A percentile compares a stretch with the other conserved stretches of the same genome.
phyloP scores from a whole-genome alignment of 2,888 invertebrate species.

The Euphydryas editha region DNA sequence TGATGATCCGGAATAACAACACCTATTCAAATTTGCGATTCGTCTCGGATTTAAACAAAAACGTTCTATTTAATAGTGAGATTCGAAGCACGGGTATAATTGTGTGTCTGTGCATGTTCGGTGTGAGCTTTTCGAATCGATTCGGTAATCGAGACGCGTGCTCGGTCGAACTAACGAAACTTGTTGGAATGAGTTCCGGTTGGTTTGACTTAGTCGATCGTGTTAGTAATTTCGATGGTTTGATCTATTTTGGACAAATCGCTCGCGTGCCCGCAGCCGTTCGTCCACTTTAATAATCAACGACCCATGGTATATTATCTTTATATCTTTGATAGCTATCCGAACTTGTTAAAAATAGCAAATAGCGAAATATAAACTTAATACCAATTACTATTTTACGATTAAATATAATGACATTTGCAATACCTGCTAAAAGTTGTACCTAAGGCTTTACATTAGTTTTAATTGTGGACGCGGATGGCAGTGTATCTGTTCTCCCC shows the following conservation, averaged over 20 bases:
- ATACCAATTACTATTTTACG: not conserved
- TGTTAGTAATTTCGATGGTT: constrained; percentile 57
- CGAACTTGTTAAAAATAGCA: not conserved
- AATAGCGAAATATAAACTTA: not conserved
- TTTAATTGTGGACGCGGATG: too few relatives aligned
- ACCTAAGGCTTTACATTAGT: too few relatives aligned
- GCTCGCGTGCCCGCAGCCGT: constrained; percentile 64
- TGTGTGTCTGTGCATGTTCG: constrained; percentile 45
- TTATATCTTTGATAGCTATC: constrained; percentile 6
- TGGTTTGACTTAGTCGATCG: constrained; percentile 57
- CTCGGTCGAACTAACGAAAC: constrained; percentile 52
- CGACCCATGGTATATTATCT: constrained; percentile 1
- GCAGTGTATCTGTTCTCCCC: too few relatives aligned
- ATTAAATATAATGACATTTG: not conserved
- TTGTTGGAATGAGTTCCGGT: constrained; percentile 61
- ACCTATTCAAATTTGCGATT: constrained; percentile 80
- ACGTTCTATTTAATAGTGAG: constrained; percentile 80
- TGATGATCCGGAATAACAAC: constrained; percentile 74
- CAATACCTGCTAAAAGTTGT: too few relatives aligned
- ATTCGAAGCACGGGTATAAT: constrained; percentile 67
- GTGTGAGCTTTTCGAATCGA: constrained; percentile 69
- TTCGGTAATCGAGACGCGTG: constrained; percentile 75
- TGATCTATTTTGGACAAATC: constrained; percentile 45
- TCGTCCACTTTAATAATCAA: constrained; percentile 61
- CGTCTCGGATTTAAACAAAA: constrained; percentile 81